Conservation (phyloP, 1,140 invertebrate genomes). For the Physella acuta region DNA sequence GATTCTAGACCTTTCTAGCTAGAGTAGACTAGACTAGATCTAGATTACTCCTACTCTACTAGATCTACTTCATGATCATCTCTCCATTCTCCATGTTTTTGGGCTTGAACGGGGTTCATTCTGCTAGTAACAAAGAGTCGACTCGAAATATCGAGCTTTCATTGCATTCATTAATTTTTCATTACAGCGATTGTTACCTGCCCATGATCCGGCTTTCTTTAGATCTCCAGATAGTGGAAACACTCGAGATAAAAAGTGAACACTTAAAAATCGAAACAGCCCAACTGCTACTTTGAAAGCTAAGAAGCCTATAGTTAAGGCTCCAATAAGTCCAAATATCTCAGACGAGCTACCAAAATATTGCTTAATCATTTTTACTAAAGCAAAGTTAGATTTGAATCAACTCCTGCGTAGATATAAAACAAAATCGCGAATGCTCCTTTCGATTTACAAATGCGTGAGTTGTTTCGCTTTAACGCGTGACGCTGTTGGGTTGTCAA, state of each 20-base stretch:
- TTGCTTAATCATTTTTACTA: constrained; percentile 14
- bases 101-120: neutral
- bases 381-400: no score
- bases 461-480: no score
- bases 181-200: constrained; percentile 44
- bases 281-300: constrained; percentile 26
- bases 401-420: no score
- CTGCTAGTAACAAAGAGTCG: neutral
- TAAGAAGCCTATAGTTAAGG: constrained; percentile 12
- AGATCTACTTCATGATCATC: neutral
- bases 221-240: constrained; percentile 35
- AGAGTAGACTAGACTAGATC: constrained; percentile 86
- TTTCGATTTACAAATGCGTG: no score
- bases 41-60: constrained; percentile 81
- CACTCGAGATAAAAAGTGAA: constrained; percentile 22
- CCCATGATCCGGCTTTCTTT: constrained; percentile 43
- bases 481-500: no score
- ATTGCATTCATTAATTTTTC: no score
- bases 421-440: no score
- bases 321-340: constrained; percentile 26
- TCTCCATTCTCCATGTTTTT: neutral
- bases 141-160: no score
- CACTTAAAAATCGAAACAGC: constrained; percentile 20
- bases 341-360: constrained; percentile 28
- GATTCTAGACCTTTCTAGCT: neutral